Evolutionary conservation across 2,888 invertebrate genomes (phyloP).

Genomic region (Axea sp.): DNA sequence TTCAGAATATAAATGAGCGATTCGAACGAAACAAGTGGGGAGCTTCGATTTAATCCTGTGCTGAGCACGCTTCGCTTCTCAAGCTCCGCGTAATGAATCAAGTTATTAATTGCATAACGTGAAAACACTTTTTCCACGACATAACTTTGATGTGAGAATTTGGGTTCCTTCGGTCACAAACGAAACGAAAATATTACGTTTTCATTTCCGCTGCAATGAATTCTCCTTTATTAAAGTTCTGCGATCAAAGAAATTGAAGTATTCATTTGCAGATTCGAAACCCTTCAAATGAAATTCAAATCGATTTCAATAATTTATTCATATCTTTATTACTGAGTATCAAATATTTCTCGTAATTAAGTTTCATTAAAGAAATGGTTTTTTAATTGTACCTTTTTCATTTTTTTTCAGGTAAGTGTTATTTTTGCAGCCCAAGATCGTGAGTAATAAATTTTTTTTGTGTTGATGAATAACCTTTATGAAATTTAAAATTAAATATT

Average conservation of each 20-base stretch:
- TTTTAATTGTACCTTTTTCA: not conserved
- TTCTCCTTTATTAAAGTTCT: constrained; percentile 17
- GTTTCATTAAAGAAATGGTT: not conserved
- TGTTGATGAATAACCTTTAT: too few relatives aligned
- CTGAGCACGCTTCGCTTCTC: constrained; percentile 12
- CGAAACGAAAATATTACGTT: constrained; percentile 36
- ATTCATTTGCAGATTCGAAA: not conserved
- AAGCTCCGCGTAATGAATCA: constrained; percentile 21
- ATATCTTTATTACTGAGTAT: not conserved
- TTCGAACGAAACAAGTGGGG: constrained; percentile 38
- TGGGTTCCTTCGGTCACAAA: too few relatives aligned
- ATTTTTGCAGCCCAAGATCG: too few relatives aligned
- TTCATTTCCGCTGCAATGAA: constrained; percentile 18
- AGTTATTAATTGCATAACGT: constrained; percentile 31
- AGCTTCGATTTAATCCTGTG: constrained; percentile 16
- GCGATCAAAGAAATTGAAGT: not conserved
- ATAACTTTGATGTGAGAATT: too few relatives aligned
- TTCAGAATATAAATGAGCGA: constrained; percentile 37
- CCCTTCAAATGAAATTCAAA: not conserved
- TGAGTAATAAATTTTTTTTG: too few relatives aligned
- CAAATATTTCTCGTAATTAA: not conserved
- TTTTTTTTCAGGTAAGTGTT: constrained; percentile 37
- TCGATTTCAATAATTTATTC: not conserved
- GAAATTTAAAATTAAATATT: too few relatives aligned
- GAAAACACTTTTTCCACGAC: constrained; percentile 18